A percentile compares a stretch with the other conserved stretches of the same genome.
Conservation (phyloP, 2,797 vertebrate genomes). For the Leucoraja ocellata region DNA sequence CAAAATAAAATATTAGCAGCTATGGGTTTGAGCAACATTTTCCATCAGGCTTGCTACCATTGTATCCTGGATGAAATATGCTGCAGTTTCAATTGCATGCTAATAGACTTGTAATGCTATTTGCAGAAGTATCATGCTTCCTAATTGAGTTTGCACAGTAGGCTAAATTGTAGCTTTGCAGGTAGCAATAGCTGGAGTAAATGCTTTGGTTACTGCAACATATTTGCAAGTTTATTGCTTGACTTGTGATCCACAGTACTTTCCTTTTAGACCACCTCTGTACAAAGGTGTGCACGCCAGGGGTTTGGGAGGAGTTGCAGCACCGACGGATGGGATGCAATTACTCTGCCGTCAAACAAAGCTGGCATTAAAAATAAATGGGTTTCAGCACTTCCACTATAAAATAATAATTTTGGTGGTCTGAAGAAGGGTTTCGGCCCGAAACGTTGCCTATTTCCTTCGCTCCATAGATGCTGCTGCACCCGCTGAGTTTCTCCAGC, state of each 20-base stretch:
- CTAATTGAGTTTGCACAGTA: neutral
- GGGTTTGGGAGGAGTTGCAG: too few species aligned
- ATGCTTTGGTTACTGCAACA: neutral
- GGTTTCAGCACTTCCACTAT: too few species aligned
- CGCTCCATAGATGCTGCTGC: too few species aligned
- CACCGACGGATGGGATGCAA: too few species aligned
- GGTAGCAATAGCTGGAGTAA: neutral
- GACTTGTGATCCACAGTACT: neutral
- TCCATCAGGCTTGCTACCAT: neutral
- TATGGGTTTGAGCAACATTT: neutral
- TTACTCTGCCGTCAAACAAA: too few species aligned
- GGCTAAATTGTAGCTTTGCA: neutral
- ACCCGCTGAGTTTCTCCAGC: too few species aligned
- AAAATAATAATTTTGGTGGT: too few species aligned
- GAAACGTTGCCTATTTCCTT: too few species aligned
- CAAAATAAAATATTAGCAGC: neutral
- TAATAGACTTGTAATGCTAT: neutral
- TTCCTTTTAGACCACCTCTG: too few species aligned
- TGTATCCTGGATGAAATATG: neutral
- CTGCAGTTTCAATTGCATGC: neutral
- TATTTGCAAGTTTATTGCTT: neutral
- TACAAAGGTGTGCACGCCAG: too few species aligned
- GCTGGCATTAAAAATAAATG: too few species aligned
- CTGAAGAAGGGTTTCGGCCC: too few species aligned
- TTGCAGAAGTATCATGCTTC: neutral